Evolutionary conservation across 2,797 vertebrate genomes (phyloP).

Genomic region (Carduelis carduelis): DNA sequence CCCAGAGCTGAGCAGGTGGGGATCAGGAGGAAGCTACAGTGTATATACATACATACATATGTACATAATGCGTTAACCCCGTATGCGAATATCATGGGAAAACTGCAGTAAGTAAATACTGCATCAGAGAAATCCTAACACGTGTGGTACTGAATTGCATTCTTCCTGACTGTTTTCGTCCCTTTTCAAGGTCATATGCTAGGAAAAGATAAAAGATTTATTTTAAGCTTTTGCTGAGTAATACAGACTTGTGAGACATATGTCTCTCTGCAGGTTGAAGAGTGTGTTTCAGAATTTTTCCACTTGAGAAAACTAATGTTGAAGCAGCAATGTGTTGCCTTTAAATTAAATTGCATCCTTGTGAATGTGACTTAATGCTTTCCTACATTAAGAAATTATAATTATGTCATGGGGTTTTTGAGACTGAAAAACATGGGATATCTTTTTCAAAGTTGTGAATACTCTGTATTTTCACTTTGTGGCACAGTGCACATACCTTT

Average conservation of each 20-base stretch:
- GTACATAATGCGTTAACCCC: accelerated
- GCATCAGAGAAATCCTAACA: neutral
- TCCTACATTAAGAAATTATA: neutral
- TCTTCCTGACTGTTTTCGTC: neutral
- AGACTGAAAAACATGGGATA: neutral
- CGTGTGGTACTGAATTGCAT: neutral
- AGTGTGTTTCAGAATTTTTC: neutral
- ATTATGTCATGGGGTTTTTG: neutral
- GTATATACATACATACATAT: accelerated
- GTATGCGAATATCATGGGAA: neutral
- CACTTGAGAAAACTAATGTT: neutral
- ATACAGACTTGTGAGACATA: neutral
- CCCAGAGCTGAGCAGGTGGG: neutral
- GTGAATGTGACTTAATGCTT: neutral
- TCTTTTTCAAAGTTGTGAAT: neutral
- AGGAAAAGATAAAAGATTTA: constrained; percentile 39
- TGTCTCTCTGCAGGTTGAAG: neutral
- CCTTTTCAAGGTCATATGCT: constrained; percentile 39
- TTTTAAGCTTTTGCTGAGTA: constrained; percentile 18
- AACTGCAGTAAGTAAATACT: neutral
- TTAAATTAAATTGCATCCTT: neutral
- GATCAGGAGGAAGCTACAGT: neutral
- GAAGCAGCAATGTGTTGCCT: neutral
- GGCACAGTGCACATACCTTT: neutral
- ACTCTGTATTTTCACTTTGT: neutral